phyloP scores from a whole-genome alignment of 2,888 invertebrate species.

The Lithosia quadra region DNA sequence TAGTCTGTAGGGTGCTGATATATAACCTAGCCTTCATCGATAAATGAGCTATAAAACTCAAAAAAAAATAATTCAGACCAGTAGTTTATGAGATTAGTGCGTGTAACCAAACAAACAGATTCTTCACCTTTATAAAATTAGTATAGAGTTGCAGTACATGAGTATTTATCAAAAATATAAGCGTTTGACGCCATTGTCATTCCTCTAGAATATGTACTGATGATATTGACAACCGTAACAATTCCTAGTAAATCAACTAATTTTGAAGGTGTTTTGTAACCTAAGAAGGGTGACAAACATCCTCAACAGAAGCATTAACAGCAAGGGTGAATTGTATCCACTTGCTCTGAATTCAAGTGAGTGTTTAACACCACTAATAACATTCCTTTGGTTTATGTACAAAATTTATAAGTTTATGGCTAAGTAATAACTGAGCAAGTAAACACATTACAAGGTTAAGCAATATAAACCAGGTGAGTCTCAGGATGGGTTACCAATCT shows the following conservation, averaged over 20 bases:
- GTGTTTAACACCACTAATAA: not conserved
- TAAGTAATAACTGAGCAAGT: no score
- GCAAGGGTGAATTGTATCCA: not conserved
- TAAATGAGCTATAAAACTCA: no score
- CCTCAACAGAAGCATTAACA: not conserved
- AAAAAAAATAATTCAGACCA: no score
- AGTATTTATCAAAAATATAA: not conserved
- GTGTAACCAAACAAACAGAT: no score
- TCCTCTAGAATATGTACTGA: not conserved
- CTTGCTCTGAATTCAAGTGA: not conserved
- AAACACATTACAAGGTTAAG: not conserved
- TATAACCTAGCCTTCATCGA: no score
- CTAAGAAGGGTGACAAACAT: not conserved
- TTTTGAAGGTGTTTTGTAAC: not conserved
- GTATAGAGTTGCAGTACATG: no score
- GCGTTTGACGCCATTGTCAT: not conserved
- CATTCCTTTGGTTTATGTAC: not conserved
- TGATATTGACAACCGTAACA: not conserved
- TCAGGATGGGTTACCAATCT: not conserved
- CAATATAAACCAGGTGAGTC: not conserved
- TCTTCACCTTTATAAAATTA: no score
- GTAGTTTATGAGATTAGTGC: no score
- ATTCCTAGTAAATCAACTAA: not conserved
- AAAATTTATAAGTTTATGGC: no score
- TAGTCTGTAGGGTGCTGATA: no score